Base-by-base conservation (phyloP, 2,113 vertebrate species). In the Petromus typicus region DNA sequence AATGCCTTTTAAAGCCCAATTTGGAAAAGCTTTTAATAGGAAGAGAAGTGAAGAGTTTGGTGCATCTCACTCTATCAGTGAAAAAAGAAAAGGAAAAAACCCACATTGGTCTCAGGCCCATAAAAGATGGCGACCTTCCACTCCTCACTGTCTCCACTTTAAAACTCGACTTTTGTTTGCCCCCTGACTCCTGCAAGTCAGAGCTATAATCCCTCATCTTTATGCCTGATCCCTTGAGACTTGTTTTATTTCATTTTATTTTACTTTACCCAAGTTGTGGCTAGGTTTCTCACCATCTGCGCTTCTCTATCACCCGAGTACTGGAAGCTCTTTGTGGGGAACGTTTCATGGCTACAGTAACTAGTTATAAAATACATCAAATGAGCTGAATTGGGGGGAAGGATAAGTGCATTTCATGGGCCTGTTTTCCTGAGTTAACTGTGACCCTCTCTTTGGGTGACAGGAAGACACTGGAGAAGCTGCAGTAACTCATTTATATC, bases 401-500 rank as follows among this genome's bases (percentile, higher is more conserved):
- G 66, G 48, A 10, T 30, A 51, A 43, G 32, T n/a, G 27, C 17
- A 18, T 69, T 27, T 0, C 7, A 2, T 32, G 59, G 88, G 11
- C 25, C 48, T 34, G 17, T 56, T 90, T 48, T 86, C 59, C 34
- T 48, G 80, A 32, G 40, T 54, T 67, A 82, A 73, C n/a, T 89
- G 27, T 34, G 61, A 37, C 76, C 76, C 79, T 63, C 17, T 89
- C 82, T 84, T 57, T 73, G 95, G 59, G 43, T 43, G 73, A 86
- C 94, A 80, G 75, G 40, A 96, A 96, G 94, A 43, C 93, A 87
- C 43, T 30, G 14, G 54, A 89, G 92, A 81, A 71, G 63, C 92
- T 95, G 79, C 90, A 94, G 69, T 96, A 84, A 96, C 86, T 91
- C 91, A 63, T 91, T 85, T 81, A 69, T 71, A 84, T 96, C 96